Conservation (phyloP, 1,140 invertebrate species). For the Drosophila sturtevanti region DNA sequence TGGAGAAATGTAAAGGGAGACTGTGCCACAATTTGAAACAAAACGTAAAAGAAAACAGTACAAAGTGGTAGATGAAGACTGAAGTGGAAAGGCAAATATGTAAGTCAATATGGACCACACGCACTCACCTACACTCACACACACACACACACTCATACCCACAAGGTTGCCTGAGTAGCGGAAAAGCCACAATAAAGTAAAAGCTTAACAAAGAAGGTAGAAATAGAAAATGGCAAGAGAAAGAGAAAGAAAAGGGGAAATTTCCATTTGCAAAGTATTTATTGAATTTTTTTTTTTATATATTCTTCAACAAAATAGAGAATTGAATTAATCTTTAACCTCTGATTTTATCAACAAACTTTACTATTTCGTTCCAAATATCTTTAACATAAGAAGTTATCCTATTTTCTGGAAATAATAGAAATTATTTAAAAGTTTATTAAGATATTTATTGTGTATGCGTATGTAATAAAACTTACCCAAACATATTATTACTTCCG, state of each 20-base stretch:
- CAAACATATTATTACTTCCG: too few species aligned
- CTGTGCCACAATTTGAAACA: conserved; percentile 13
- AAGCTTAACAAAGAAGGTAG: neutral
- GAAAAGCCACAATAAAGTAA: conserved; percentile 3
- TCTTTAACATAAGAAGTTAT: too few species aligned
- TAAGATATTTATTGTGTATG: too few species aligned
- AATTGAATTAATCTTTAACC: too few species aligned
- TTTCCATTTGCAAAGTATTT: neutral
- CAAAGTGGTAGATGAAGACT: conserved; percentile 1
- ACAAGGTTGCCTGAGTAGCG: neutral
- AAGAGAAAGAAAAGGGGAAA: neutral
- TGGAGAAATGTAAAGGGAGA: neutral
- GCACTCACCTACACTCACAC: neutral
- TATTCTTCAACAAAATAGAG: neutral
- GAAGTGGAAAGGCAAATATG: conserved; percentile 21
- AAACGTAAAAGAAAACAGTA: conserved; percentile 5
- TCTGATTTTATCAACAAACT: too few species aligned
- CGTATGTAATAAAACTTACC: too few species aligned
- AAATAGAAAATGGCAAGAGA: neutral
- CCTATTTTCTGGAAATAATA: too few species aligned
- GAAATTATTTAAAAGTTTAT: too few species aligned
- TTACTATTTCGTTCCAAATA: too few species aligned
- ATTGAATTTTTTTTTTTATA: neutral
- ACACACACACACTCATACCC: neutral
- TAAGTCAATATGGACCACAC: conserved; percentile 10